These are phyloP conservation scores for Noctua pronuba DNA, from an alignment of 2,888 invertebrate genomes.

Conservation along the genomic window DNA sequence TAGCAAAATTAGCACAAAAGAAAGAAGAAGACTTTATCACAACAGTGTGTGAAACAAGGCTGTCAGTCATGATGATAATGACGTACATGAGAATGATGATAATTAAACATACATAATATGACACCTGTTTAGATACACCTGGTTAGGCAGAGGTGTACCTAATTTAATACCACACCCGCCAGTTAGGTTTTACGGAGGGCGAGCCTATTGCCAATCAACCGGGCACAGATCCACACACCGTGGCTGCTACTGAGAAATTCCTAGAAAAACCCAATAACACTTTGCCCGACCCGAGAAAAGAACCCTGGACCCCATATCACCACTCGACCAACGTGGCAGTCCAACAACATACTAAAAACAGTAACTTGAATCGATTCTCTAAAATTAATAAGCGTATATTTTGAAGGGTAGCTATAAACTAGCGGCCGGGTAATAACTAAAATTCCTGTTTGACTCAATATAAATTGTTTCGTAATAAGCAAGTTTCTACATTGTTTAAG, in stretches of 20 bases:
- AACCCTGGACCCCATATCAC: not conserved
- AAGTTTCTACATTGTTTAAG: conserved; percentile 43
- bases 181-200: too few relatives aligned
- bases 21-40: not conserved
- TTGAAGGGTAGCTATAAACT: conserved; percentile 46
- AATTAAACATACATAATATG: not conserved
- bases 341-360: conserved; percentile 12
- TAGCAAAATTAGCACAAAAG: not conserved
- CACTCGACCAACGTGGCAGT: too few relatives aligned
- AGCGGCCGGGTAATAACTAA: conserved; percentile 33
- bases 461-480: conserved; percentile 58
- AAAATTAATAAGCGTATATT: conserved; percentile 55
- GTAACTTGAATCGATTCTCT: not conserved
- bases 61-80: not conserved
- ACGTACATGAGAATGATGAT: not conserved
- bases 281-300: not conserved
- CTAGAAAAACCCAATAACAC: not conserved
- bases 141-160: not conserved
- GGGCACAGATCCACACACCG: not conserved
- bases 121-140: too few relatives aligned
- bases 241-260: not conserved
- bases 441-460: conserved; percentile 58
- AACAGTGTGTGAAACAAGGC: not conserved
- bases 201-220: not conserved
- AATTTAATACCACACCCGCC: not conserved